Base-by-base conservation (phyloP, 35 echinoderm and acorn worm species). In the Eucidaris tribuloides region DNA sequence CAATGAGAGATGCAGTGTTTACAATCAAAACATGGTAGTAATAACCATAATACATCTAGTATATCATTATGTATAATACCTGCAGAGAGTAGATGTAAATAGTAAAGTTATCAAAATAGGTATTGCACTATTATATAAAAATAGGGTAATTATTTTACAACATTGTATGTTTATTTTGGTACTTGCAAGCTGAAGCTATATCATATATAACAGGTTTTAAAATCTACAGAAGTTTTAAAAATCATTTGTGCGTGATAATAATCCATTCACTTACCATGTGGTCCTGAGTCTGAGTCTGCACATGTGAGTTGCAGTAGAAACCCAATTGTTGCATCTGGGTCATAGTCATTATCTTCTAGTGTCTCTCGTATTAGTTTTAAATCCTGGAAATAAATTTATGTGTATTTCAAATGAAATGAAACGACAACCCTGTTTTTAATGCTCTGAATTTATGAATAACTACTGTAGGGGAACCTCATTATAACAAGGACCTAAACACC, bases 311-410 rank as follows among this genome's bases (percentile, higher is more conserved):
- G 84, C 22, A 92, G 79, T 19, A 97, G 54, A 38, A 84, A 86
- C n/a, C 81, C 79, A 61, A 97, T 54, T 5, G 94, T 88, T 17
- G 89, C 85, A 57, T 91, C 89, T 33, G 87, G 64, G 44, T 97
- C 80, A 76, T 88, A 92, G 11, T 44, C 58, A 36, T 79, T 46
- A 17, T 89, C 89, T 63, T 81, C 71, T 40, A 91, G 64, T 23
- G 81, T 82, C n/a, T 91, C 89, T 79, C 84, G 60, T 39, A 89
- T 79, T 63, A 91, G 81, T 71, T 88, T 38, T 9, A 91, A 18
- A 89, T 97, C 89, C 94, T 97, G 61, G 6, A 71, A 64, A 25
- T 27, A 7, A 86, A n/a, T n/a, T n/a, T n/a, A n/a, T 20, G 54
- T 7, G 9, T 38, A 43, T 79, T 4, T 11, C 32, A 9, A 6